Evolutionary conservation across 2,113 vertebrate species (phyloP), one percentile per base, ranked within the genome.

Genomic region (Typhlomys cinereus): DNA sequence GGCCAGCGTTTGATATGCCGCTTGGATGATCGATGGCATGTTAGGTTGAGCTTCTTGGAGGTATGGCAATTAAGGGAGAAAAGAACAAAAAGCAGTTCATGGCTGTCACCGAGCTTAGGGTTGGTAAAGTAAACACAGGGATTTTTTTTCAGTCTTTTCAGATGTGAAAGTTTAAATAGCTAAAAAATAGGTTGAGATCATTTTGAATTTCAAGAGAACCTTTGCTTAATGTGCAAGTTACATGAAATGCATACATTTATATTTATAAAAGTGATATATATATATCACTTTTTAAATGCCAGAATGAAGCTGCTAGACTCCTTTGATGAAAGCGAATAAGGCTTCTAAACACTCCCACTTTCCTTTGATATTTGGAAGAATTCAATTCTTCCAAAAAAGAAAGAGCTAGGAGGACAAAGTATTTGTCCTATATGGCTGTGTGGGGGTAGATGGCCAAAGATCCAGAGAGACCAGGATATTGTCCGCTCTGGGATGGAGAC

Each of bases 121-220:
- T n/a, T 89, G 87, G 91, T 73, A 89, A 92, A 74, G 83, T 94
- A 90, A 88, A 96, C 69, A 92, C n/a, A 70, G 62, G 46, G 9
- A 7, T 66, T 57, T 36, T 67, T 61, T 62, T 64, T 62, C 12
- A 78, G 92, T 69, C 71, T 92, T 94, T 90, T 85, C 41, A 91
- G 92, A 92, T 92, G 71, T 89, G 82, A 85, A 94, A 93, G 90
- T 85, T 90, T n/a, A 95, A 96, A 94, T 93, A 91, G 91, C 86
- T 92, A 79, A 91, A 94, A 88, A 93, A 85, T 50, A 91, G 80
- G 91, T 66, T 18, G 50, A 94, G 89, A 34, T 85, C 52, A 31
- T 87, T 96, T 88, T 87, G 89, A 89, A 92, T 94, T 96, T 93
- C 66, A 94, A 92, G 83, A 78, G 88, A 61, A 84, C 20, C 70